Percentiles rank a stretch among this genome's conserved stretches.
These are phyloP conservation scores for Podocnemis expansa DNA, from an alignment of 2,113 vertebrate species.

Conservation along the genomic window DNA sequence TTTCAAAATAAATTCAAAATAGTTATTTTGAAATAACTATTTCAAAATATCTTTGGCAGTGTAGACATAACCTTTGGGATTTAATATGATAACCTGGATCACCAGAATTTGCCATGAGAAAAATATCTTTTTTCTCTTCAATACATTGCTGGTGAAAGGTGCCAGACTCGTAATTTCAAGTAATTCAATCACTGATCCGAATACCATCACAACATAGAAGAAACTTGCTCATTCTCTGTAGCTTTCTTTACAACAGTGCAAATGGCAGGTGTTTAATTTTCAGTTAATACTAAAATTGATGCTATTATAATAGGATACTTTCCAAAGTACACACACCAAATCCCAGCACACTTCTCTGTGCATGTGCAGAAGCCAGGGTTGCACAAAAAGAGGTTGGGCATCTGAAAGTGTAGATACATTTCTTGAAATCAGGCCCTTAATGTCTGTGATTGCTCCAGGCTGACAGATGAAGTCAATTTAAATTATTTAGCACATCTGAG, in stretches of 20 bases:
- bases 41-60: too few species aligned
- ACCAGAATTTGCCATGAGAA: background rate
- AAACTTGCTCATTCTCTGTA: background rate
- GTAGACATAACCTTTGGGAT: too few species aligned
- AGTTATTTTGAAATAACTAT: too few species aligned
- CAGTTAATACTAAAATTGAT: background rate
- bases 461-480: too few species aligned
- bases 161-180: background rate
- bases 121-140: background rate
- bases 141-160: background rate
- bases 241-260: background rate
- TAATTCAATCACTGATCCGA: background rate
- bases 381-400: background rate
- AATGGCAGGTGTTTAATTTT: background rate
- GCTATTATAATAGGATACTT: background rate
- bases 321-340: accelerated
- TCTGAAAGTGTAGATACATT: accelerated
- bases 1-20: too few species aligned
- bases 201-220: background rate
- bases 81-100: background rate
- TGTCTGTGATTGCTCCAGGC: too few species aligned
- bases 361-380: background rate
- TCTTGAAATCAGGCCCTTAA: background rate
- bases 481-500: background rate
- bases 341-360: accelerated